Conservation (phyloP, 2,888 invertebrate genomes). For the Melitaea athalia region DNA sequence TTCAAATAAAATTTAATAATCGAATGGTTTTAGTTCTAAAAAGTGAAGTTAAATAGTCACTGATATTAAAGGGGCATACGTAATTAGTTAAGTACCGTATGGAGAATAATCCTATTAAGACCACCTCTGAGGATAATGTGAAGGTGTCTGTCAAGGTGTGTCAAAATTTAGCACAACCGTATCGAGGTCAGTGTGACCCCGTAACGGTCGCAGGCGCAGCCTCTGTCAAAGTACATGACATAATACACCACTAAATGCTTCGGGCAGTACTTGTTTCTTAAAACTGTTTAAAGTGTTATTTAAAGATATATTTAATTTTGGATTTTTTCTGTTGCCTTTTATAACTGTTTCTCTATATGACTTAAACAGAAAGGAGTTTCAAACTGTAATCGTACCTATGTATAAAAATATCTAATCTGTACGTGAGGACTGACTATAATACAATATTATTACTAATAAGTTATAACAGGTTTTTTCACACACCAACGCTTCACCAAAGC, state of each 20-base stretch:
- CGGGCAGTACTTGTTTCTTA: background rate
- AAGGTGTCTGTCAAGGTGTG: conserved; percentile 34
- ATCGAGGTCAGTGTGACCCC: conserved; percentile 72
- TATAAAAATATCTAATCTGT: no score
- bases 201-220: conserved; percentile 69
- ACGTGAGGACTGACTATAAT: no score
- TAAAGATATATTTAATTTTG: background rate
- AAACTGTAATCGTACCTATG: no score
- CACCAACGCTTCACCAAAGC: no score
- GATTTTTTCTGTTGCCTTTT: no score
- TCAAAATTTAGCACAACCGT: conserved; percentile 52
- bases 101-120: conserved; percentile 36
- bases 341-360: no score
- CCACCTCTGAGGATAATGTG: conserved; percentile 35
- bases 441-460: no score
- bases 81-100: conserved; percentile 33
- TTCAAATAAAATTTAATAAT: no score
- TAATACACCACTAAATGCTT: conserved; percentile 2
- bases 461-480: no score
- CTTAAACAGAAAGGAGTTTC: no score
- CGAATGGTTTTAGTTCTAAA: no score
- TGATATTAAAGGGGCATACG: background rate
- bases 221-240: conserved; percentile 38
- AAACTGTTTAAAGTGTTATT: background rate
- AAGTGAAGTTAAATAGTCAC: background rate